These are phyloP conservation scores for Phenacoccus solenopsis DNA, from an alignment of 1,140 invertebrate species.

Conservation along the genomic window DNA sequence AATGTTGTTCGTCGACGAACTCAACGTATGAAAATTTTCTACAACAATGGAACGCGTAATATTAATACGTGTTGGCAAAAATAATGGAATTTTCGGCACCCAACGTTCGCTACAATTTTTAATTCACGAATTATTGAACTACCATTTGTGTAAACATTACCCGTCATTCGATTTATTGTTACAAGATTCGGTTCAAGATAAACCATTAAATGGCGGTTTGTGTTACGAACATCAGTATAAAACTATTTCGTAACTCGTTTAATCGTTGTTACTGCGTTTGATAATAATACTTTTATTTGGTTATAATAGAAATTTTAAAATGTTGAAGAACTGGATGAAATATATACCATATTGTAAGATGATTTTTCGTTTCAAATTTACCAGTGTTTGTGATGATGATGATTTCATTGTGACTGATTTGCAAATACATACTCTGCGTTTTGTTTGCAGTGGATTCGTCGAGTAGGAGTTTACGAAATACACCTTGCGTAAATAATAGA, in stretches of 20 bases:
- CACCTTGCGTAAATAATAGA: slow-evolving; percentile 4
- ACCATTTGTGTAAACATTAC: neutral
- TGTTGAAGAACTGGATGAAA: neutral
- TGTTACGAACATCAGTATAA: neutral
- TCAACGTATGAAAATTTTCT: too few relatives aligned
- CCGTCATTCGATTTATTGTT: neutral
- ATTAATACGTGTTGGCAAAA: too few relatives aligned
- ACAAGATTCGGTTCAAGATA: neutral
- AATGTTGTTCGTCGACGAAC: too few relatives aligned
- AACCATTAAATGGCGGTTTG: neutral
- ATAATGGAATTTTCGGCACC: too few relatives aligned
- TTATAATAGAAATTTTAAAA: neutral
- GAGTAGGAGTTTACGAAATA: neutral
- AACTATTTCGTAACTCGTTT: neutral
- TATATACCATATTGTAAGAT: neutral
- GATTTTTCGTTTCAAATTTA: neutral
- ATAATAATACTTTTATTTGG: neutral
- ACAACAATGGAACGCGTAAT: too few relatives aligned
- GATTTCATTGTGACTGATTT: neutral
- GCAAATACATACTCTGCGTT: too few relatives aligned
- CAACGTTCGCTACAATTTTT: too few relatives aligned
- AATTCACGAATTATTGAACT: neutral
- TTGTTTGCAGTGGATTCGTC: neutral
- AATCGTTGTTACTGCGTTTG: neutral
- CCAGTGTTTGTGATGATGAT: too few relatives aligned